Base-by-base conservation (phyloP, 2,113 vertebrate species). In the Xenus cinereus region DNA sequence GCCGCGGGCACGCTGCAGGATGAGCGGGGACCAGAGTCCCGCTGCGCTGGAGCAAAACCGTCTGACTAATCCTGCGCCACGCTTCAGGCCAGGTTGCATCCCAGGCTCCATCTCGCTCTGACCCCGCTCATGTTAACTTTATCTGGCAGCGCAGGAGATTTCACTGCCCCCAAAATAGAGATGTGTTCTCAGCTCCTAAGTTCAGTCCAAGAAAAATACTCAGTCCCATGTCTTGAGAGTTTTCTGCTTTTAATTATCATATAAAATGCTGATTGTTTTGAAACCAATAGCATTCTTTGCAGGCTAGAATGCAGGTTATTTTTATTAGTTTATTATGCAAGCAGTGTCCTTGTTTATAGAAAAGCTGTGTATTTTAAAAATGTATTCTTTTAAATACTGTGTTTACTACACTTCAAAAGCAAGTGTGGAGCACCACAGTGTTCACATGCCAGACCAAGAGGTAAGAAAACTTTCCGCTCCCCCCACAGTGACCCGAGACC, bases 291-390 rank as follows among this genome's bases (percentile, higher is more conserved):
- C 95, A 93, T 95, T 97, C 96, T 95, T 95, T 97, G 95, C 95
- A 95, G 96, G 93, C 96, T 95, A 95, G 91, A 95, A 93, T 89
- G 94, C 97, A 97, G 97, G 97, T 97, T 96, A 96, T 97, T 97
- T 97, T 96, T 97, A 94, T 96, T 95, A 96, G 96, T 92, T 97
- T 96, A 96, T 96, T 96, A 95, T 97, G 97, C 96, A 96, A 96
- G 91, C 92, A 87, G 32, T 35, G 71, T 86, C 94, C 95, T 96
- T 96, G 96, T 97, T 97, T 97, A 96, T 95, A 95, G 93, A 89
- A 94, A 76, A 94, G 56, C 69, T 64, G 57, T 57, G 84, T 94
- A 90, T 92, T 96, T 81, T n/a, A 92, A 77, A 94, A 89, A 89
- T 51, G 35, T 90, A 71, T 90, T 83, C 84, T 90, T 94, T 95